Conservation (phyloP, 2,797 vertebrate genomes). For the Gadopsis bispinosus region DNA sequence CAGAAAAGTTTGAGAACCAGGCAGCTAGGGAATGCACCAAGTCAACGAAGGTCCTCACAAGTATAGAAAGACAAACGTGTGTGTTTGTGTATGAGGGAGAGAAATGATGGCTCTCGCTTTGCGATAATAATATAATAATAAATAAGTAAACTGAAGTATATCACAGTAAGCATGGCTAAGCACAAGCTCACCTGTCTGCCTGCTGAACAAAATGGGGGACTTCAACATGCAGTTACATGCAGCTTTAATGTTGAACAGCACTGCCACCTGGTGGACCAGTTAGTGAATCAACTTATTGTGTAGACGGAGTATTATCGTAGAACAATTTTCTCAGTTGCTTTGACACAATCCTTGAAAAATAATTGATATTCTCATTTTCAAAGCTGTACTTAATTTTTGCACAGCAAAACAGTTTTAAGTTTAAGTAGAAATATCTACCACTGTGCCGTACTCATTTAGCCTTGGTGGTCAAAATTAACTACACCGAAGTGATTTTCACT, state of each 20-base stretch:
- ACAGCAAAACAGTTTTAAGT: too few relatives aligned
- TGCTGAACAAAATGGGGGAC: conserved; percentile 67
- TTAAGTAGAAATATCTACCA: neutral
- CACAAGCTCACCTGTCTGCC: conserved; percentile 7
- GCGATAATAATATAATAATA: too few relatives aligned
- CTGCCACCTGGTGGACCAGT: conserved; percentile 74
- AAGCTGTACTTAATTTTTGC: neutral
- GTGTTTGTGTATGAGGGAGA: conserved; percentile 15
- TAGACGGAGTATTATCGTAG: neutral
- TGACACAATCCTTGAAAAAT: neutral
- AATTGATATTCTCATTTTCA: neutral
- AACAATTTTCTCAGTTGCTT: neutral
- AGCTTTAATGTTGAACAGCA: conserved; percentile 40
- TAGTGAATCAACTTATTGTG: conserved; percentile 2
- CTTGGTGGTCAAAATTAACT: neutral
- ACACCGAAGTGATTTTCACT: neutral
- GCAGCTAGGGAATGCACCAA: too few relatives aligned
- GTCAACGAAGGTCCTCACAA: neutral
- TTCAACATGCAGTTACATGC: conserved; percentile 9
- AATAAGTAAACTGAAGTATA: neutral
- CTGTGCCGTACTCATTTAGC: neutral
- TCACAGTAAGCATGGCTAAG: neutral
- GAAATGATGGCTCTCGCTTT: neutral
- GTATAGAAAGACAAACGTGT: neutral
- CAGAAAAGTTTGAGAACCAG: too few relatives aligned